These are phyloP conservation scores for Horisme vitalbata DNA, from an alignment of 2,888 invertebrate genomes.

Conservation along the genomic window DNA sequence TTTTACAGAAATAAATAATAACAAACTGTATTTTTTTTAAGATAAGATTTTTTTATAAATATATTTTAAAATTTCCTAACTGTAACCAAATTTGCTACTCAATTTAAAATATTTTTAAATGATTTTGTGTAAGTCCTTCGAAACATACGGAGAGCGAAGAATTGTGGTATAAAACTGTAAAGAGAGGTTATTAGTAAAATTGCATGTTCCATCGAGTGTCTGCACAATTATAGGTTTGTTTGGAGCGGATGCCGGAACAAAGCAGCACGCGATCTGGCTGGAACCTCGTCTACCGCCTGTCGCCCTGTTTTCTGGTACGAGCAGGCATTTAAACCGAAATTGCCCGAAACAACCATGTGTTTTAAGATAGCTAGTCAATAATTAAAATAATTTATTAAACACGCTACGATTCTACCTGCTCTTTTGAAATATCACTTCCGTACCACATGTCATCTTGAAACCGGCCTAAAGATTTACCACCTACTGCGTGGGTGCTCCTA, in stretches of 20 bases:
- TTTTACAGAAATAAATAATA: no score
- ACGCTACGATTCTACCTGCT: slow-evolving; percentile 27
- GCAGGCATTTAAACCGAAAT: slow-evolving; percentile 2
- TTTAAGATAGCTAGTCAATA: neutral
- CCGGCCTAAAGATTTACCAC: slow-evolving; percentile 50
- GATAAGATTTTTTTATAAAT: no score
- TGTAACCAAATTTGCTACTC: no score
- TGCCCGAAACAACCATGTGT: slow-evolving; percentile 5
- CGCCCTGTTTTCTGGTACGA: slow-evolving; percentile 38
- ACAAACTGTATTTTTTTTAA: no score
- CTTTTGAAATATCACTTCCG: slow-evolving; percentile 43
- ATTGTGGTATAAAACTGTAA: slow-evolving; percentile 37
- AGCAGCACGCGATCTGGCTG: slow-evolving; percentile 69
- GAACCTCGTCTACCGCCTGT: slow-evolving; percentile 68
- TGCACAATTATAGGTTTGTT: slow-evolving; percentile 64
- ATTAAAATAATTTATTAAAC: slow-evolving; percentile 6
- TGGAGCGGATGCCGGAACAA: slow-evolving; percentile 71
- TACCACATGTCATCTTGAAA: slow-evolving; percentile 50
- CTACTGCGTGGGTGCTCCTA: slow-evolving; percentile 43
- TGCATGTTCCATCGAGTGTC: slow-evolving; percentile 56
- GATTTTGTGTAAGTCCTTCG: slow-evolving; percentile 1
- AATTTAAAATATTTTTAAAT: no score
- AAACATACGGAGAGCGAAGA: slow-evolving; percentile 55
- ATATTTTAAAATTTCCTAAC: no score
- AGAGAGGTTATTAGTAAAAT: slow-evolving; percentile 63